Evolutionary conservation across 2,888 invertebrate species (phyloP), one percentile per base, ranked within the genome.

Genomic region (Cinara cedri): DNA sequence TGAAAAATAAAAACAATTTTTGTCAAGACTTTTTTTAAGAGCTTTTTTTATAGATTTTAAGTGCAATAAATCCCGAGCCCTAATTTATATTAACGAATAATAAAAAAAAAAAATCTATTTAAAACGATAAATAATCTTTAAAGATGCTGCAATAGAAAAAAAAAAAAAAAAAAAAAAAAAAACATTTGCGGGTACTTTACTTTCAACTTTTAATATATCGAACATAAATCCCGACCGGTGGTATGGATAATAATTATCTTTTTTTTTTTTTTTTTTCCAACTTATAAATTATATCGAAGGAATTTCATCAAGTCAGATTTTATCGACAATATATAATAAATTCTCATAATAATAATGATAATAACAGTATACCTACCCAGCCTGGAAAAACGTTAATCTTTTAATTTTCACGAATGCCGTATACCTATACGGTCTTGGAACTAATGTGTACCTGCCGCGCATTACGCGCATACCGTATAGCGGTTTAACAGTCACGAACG

Each of bases 271-370:
- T n/a, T n/a, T n/a, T n/a, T n/a, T n/a, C n/a, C 42, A 74, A 16
- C 51, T 65, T 55, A 68, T n/a, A 34, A 34, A 1, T 10, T 19
- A 44, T 54, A 65, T 62, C 49, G 4, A 19, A 75, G 4, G 65
- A 65, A 65, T 65, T 75, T 75, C 65, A 54, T 75, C 65, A 6
- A 65, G 65, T 54, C 26, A 19, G 44, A 51, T 65, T 42, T 74
- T 21, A 21, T 51, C 21, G 51, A 11, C 21, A 63, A 34, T 34
- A 34, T n/a, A n/a, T 6, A 6, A 34, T 34, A 34, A 34, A 49
- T 72, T 72, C 62, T 72, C 72, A 72, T 49, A 72, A 60, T 72
- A 6, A 3, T 6, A 34, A 34, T n/a, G n/a, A n/a, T n/a, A n/a
- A n/a, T n/a, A n/a, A n/a, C n/a, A n/a, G n/a, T n/a, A n/a, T n/a